Evolutionary conservation across 2,888 invertebrate genomes (phyloP), one percentile per base, ranked within the genome.

Genomic region (Parascotia fuliginaria): DNA sequence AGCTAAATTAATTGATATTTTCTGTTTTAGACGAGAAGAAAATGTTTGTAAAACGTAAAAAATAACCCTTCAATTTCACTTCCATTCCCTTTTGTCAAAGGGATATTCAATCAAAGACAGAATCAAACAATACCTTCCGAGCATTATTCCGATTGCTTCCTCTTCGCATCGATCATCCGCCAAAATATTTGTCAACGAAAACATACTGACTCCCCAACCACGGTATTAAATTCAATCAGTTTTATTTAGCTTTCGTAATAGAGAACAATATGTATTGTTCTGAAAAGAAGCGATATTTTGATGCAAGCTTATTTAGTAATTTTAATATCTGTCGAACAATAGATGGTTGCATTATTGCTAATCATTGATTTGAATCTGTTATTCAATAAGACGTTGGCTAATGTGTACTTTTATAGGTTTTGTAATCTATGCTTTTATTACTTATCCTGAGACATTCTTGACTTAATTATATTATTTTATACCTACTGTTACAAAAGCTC

Each of bases 201-300:
- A 73, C 70, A 63, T 68, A 76, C 24, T 11, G 27, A 13, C 71
- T 70, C 65, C 65, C 73, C 40, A 57, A 58, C 50, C 33, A 48
- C 28, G 43, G 31, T 41, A 54, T 60, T 55, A 38, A 69, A 69
- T 66, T 69, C 59, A 67, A 68, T 69, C 54, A 73, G 74, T 80
- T 84, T 85, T 78, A 83, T 77, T 69, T 74, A 72, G 76, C 78
- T 80, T 66, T 79, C 79, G 75, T 78, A 81, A 78, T 66, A 43
- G 70, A 83, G 83, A 88, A 89, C 88, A 88, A 88, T 88, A 71
- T 65, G 74, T 71, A 87, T 87, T 86, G 87, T 87, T 85, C 81
- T 71, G 68, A 57, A 68, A 63, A 75, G 67, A 73, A 65, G 39
- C 28, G 32, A 73, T 77, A 73, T 78, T 76, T 75, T 70, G 74